Evolutionary conservation across 2,113 vertebrate species (phyloP), one percentile per base, ranked within the genome.

Genomic region (Siniperca knerii): DNA sequence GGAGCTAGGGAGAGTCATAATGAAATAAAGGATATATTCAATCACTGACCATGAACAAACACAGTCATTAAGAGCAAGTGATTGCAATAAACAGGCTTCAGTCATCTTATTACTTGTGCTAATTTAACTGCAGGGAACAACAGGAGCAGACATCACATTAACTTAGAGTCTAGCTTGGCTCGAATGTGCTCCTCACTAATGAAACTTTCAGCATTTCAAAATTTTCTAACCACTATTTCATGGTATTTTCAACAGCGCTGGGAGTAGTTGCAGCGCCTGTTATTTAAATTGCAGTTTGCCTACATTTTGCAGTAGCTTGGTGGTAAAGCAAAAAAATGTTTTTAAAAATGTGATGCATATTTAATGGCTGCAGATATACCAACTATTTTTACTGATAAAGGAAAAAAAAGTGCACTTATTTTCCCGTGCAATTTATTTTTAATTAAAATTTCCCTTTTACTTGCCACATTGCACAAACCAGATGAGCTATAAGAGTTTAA

Each of bases 21-120:
- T 88, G 73, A 86, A 90, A 92, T 93, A 77, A 91, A 87, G 60
- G 66, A 79, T 64, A 40, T 57, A 88, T 89, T 90, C 85, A 92
- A 92, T 93, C 78, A 83, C 86, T 79, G 89, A 75, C 85, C 85
- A 81, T 40, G 75, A 92, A 84, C 82, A 90, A 92, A 91, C 88
- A 90, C 72, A 89, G 72, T 91, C 91, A 82, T 93, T 92, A 90
- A 88, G 86, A 77, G 75, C 80, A 91, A 90, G 70, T 68, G 83
- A 90, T 83, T 83, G 86, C 85, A 90, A 89, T 87, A 85, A 90
- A 89, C 64, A 72, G 72, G 35, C 84, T 89, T 83, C 20, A 46
- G 90, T 91, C 77, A 90, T 92, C 68, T 62, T 86, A 82, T 83
- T 91, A 85, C 72, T 79, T 75, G 77, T 40, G 61, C 86, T 85